Percentiles rank a stretch among this genome's conserved stretches.
phyloP scores from a whole-genome alignment of 30 jellyfish, hydroid and myxozoan species.

The Mastigias papua region DNA sequence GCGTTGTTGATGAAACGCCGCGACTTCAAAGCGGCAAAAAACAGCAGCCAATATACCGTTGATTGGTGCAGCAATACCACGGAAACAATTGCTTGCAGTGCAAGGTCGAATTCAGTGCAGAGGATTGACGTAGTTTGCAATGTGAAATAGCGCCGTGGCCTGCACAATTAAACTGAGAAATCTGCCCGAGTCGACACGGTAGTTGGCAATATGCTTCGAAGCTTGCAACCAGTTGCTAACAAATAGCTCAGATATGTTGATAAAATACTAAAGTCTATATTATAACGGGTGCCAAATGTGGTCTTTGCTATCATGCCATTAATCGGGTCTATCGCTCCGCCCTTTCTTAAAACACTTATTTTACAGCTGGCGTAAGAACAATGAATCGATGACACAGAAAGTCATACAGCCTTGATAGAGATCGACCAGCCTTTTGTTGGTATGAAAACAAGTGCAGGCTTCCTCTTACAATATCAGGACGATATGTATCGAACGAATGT shows the following conservation, averaged over 20 bases:
- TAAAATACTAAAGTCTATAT: not conserved
- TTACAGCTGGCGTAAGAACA: conserved; percentile 2
- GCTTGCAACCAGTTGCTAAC: not conserved
- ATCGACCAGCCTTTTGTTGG: conserved; percentile 2
- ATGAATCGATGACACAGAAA: not conserved
- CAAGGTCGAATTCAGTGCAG: not conserved
- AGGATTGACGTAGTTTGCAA: not conserved
- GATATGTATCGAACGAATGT: not conserved
- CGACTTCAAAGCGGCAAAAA: not conserved
- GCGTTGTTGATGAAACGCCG: not conserved
- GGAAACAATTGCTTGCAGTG: not conserved
- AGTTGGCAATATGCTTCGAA: not conserved
- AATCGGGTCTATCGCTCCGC: conserved; percentile 14
- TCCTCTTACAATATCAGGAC: not conserved
- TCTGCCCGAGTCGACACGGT: not conserved
- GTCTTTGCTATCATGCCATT: not conserved
- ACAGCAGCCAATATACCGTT: not conserved
- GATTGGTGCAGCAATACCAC: not conserved
- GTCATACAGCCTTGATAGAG: not conserved
- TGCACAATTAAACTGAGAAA: not conserved
- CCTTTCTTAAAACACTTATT: not conserved
- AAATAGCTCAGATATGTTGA: not conserved
- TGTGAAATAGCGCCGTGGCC: not conserved
- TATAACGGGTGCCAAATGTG: conserved; percentile 6
- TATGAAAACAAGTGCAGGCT: conserved; percentile 2